phyloP scores from a whole-genome alignment of 2,888 invertebrate species.

The Calephelis perditalis region DNA sequence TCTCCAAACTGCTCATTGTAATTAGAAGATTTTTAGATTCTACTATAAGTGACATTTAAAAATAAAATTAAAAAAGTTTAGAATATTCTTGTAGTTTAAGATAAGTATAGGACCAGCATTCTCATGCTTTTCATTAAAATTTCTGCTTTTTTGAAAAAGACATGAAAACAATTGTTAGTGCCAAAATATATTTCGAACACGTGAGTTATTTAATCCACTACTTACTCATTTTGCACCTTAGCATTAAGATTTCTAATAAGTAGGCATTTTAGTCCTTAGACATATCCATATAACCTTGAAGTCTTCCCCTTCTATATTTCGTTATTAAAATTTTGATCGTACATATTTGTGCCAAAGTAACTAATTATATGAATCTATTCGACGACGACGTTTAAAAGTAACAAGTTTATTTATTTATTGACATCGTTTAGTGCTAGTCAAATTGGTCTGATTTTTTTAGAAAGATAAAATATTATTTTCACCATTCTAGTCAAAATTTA shows the following conservation, averaged over 20 bases:
- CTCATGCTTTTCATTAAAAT: slow-evolving; percentile 52
- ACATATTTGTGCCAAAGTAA: slow-evolving; percentile 70
- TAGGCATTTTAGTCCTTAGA: slow-evolving; percentile 56
- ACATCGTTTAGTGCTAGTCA: slow-evolving; percentile 67
- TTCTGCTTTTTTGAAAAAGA: slow-evolving; percentile 42
- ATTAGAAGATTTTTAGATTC: slow-evolving; percentile 63
- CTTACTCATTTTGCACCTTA: slow-evolving; percentile 69
- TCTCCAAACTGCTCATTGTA: slow-evolving; percentile 75
- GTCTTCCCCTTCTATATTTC: slow-evolving; percentile 75
- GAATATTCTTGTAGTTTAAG: slow-evolving; percentile 31
- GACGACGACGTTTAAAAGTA: slow-evolving; percentile 39
- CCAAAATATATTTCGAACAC: slow-evolving; percentile 44
- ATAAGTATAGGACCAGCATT: slow-evolving; percentile 65
- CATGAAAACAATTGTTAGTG: slow-evolving; percentile 52
- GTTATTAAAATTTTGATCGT: slow-evolving; percentile 45
- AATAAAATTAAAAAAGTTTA: slow-evolving; percentile 43
- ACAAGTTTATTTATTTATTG: slow-evolving; percentile 42
- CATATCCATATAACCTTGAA: slow-evolving; percentile 67
- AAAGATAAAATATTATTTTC: slow-evolving; percentile 50
- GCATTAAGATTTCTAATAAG: slow-evolving; percentile 45
- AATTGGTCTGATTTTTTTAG: slow-evolving; percentile 55
- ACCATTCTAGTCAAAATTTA: slow-evolving; percentile 72
- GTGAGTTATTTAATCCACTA: slow-evolving; percentile 46
- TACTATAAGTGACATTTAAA: slow-evolving; percentile 66
- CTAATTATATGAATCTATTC: slow-evolving; percentile 44